Base-by-base conservation (phyloP, 2,888 invertebrate species). In the Eilema depressum region DNA sequence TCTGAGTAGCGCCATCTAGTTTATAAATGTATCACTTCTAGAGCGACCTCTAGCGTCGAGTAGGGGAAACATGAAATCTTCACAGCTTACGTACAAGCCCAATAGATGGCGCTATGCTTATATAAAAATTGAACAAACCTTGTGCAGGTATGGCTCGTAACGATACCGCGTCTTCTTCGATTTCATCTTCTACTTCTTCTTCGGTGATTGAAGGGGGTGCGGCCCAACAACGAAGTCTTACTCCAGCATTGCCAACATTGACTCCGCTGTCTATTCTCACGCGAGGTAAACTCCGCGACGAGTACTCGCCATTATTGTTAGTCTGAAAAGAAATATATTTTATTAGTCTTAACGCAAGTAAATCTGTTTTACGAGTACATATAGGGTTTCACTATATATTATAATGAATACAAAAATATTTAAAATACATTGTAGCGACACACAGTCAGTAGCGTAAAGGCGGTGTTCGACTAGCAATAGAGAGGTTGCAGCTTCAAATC, bases 181-280 rank as follows among this genome's bases (percentile, higher is more conserved):
- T 94, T 74, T 96, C 95, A 71, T 96, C 96, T 74, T 96, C 96
- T 47, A 96, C 95, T 81, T 96, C 97, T 89, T 97, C 97, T 84
- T 97, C 97, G 66, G 97, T 96, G 75, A 97, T 96, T 30, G 97
- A 96, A 0, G 97, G 97, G 7, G 97, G 97, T 12, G 96, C 96
- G 37, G 96, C 96, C 91, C 96, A 95, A 82, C 96, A 96, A 59
- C 96, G 93, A 33, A 96, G 91, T 74, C 96, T 92, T 70, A 96
- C 96, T 85, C 97, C 97, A 91, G 87, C 96, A 90, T 90, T 96
- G 88, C 82, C 97, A 90, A 92, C 88, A 73, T 96, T 95, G 62
- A 96, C 96, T 0, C 97, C 97, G 30, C 96, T 97, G 88, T 97
- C 97, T 77, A 97, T 92, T 68, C 97, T 96, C 64, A 97, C 96